Conservation (phyloP, 2,113 vertebrate species). For the Bambusicola thoracicus region DNA sequence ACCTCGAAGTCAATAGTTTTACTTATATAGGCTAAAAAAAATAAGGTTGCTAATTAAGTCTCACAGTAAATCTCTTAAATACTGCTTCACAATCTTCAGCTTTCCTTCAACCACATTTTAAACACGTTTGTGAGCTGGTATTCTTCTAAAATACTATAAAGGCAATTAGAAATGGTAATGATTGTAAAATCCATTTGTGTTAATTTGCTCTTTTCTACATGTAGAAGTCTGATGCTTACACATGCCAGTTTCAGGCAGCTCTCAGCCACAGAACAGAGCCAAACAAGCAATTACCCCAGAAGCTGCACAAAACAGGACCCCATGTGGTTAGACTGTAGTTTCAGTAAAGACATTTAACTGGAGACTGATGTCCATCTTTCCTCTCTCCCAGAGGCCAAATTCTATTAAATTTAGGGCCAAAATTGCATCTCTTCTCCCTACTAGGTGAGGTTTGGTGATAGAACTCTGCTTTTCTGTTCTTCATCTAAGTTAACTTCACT, state of each 20-base stretch:
- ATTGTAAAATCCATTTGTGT: background rate
- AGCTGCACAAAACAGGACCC: background rate
- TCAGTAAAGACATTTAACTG: background rate
- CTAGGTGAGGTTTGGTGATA: background rate
- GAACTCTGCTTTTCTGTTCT: background rate
- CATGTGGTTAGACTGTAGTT: background rate
- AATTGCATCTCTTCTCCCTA: background rate
- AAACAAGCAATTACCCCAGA: background rate
- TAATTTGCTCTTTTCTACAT: background rate
- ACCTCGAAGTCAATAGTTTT: background rate
- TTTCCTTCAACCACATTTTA: background rate
- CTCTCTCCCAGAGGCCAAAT: background rate
- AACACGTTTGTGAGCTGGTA: background rate
- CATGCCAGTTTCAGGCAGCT: background rate
- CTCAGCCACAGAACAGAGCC: background rate
- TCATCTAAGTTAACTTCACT: background rate
- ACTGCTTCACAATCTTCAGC: background rate
- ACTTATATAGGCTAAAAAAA: background rate
- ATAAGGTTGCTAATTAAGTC: background rate
- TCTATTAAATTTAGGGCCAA: background rate
- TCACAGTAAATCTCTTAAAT: conserved; percentile 2
- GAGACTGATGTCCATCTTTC: background rate
- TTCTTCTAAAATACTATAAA: conserved; percentile 27
- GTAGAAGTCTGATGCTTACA: background rate
- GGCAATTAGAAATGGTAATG: background rate